Percentiles rank a stretch among this genome's conserved stretches.
Conservation (phyloP, 2,888 invertebrate genomes). For the Melinaea menophilus region DNA sequence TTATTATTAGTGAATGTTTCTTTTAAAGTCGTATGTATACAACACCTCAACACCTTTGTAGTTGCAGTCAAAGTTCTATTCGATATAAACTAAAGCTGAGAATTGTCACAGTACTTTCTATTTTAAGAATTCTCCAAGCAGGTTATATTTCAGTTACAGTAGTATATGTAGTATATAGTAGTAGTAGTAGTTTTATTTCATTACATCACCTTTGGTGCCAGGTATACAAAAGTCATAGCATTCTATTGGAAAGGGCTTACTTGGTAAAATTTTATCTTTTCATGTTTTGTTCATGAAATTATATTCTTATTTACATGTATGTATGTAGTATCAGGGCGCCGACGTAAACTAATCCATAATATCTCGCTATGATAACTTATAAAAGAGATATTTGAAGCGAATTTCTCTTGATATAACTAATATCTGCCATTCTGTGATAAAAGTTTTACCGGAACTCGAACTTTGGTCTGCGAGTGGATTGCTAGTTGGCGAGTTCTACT, state of each 20-base stretch:
- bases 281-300: no score
- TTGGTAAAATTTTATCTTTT: background rate
- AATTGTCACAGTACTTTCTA: conserved; percentile 23
- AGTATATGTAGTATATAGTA: conserved; percentile 13
- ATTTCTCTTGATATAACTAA: conserved; percentile 15
- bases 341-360: conserved; percentile 9
- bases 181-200: conserved; percentile 12
- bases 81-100: conserved; percentile 20
- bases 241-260: background rate
- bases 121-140: conserved; percentile 17
- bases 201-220: conserved; percentile 3
- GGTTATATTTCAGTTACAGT: background rate
- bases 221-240: conserved; percentile 4
- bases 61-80: conserved; percentile 23
- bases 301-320: no score
- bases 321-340: no score
- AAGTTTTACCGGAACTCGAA: conserved; percentile 26
- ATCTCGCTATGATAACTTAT: background rate
- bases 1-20: background rate
- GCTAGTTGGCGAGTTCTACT: conserved; percentile 21
- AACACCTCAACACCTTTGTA: conserved; percentile 16
- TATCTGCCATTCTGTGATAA: conserved; percentile 25
- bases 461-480: conserved; percentile 21
- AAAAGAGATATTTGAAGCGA: conserved; percentile 8
- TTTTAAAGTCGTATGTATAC: conserved; percentile 9